A percentile compares a stretch with the other conserved stretches of the same genome.
Evolutionary conservation across 2,797 vertebrate species (phyloP).

Genomic region (Girardinus metallicus): DNA sequence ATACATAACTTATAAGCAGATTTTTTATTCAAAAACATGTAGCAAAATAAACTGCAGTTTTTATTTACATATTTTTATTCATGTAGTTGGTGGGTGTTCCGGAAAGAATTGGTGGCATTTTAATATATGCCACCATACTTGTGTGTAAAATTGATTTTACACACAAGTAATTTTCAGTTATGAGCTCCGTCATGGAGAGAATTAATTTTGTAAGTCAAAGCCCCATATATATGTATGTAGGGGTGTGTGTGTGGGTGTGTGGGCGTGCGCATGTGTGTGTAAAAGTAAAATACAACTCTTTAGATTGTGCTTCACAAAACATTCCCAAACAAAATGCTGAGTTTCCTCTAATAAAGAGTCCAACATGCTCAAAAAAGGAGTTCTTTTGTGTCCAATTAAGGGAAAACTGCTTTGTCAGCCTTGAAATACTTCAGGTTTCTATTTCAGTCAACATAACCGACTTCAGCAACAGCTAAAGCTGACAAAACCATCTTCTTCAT

Average conservation of each 20-base stretch:
- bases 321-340: not conserved
- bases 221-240: no score
- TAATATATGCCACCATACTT: not conserved
- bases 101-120: not conserved
- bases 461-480: slow-evolving; percentile 51
- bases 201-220: not conserved
- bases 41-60: no score
- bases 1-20: no score
- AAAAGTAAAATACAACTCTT: not conserved
- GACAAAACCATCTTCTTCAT: slow-evolving; percentile 33
- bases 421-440: slow-evolving; percentile 30
- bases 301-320: not conserved
- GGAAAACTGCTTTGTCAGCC: slow-evolving; percentile 18
- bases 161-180: not conserved
- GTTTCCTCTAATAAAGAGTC: not conserved
- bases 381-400: not conserved
- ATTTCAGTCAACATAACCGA: slow-evolving; percentile 47
- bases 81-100: no score
- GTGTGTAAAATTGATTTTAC: not conserved
- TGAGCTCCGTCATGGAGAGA: not conserved
- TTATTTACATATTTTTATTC: no score
- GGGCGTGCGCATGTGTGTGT: not conserved
- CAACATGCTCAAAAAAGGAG: not conserved
- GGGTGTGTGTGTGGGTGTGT: no score
- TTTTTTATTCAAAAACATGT: no score